Evolutionary conservation across 1,140 invertebrate species (phyloP), one percentile per base, ranked within the genome.

Genomic region (Drosophila bocqueti): DNA sequence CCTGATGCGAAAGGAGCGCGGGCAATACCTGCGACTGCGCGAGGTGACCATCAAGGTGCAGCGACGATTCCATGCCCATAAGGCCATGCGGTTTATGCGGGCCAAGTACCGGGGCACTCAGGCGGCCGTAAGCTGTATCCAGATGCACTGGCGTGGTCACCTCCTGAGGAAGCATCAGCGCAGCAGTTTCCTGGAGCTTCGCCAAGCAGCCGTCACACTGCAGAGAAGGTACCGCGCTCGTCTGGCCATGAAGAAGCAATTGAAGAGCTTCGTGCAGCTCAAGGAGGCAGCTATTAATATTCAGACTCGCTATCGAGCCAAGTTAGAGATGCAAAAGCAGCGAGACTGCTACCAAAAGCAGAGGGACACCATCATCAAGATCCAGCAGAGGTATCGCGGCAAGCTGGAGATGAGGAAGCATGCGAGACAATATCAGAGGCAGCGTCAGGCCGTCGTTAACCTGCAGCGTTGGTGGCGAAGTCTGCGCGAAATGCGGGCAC

Each of bases 41-140:
- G 26, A 63, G 8, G 72, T 92, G 24, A 91, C 92, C 2, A 72
- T 94, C 0, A 75, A 67, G 7, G 89, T 95, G 9, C 95, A 95
- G 64, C 93, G 93, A 43, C 68, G 76, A 16, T 95, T 93, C 82
- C 93, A 93, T 84, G 93, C 93, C 18, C 80, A 93, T 38, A 55
- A 76, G 42, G 26, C 50, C 55, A 93, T 66, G 91, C 72, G 83
- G 4, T 76, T 82, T 11, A 21, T 73, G 45, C 86, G 91, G 15
- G 74, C 79, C 18, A 60, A 92, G 43, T 94, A 93, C 72, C 61
- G 84, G 2, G 71, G 71, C 29, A 81, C 79, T 18, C 92, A 75
- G 50, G 64, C 64, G 0, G 93, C 93, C 4, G 85, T 84, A 0
- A 78, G 78, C 26, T 73, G 71, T 15, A 75, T 95, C n/a, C 94